These are phyloP conservation scores for Uloborus diversus DNA, from an alignment of 1,140 invertebrate genomes.

Conservation along the genomic window DNA sequence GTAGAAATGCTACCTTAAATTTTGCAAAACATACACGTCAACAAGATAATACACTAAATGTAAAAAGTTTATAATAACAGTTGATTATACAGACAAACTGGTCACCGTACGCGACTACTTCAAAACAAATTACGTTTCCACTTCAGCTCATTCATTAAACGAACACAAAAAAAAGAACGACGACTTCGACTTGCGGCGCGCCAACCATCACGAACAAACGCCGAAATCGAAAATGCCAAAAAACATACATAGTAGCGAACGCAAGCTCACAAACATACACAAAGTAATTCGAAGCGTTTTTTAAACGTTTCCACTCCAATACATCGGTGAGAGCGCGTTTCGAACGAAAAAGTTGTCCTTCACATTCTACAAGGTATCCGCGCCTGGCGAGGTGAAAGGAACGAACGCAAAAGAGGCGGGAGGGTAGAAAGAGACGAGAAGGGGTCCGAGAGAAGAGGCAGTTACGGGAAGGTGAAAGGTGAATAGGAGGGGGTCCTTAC, in stretches of 20 bases:
- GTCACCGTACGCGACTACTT: no score
- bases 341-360: background rate
- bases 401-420: background rate
- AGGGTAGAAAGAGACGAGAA: background rate
- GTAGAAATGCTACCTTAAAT: no score
- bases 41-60: no score
- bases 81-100: no score
- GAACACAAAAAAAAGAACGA: background rate
- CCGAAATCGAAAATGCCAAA: no score
- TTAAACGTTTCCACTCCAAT: background rate
- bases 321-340: background rate
- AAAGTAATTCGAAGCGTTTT: background rate
- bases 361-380: background rate
- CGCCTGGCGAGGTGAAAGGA: no score
- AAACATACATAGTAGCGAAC: no score
- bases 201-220: no score
- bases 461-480: conserved; percentile 17
- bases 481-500: background rate
- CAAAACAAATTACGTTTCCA: no score
- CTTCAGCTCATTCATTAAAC: no score
- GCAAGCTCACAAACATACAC: background rate
- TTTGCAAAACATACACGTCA: no score
- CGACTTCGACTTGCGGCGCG: background rate
- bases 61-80: no score
- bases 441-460: background rate